These are phyloP conservation scores for Calypte anna DNA, from an alignment of 2,113 vertebrate species.

Conservation along the genomic window DNA sequence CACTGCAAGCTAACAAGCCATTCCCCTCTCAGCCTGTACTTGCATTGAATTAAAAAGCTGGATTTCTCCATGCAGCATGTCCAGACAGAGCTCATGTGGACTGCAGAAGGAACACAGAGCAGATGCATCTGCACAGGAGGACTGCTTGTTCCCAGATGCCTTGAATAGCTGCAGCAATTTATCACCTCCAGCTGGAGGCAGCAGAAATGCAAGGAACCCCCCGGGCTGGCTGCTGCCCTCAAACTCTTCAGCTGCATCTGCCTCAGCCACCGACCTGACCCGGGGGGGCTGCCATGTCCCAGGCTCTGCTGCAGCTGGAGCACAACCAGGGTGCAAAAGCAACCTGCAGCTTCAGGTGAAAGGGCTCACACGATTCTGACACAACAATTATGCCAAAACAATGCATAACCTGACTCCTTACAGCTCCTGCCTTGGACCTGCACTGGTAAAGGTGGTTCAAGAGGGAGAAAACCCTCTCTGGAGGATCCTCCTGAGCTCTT, in stretches of 20 bases:
- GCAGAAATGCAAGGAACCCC: neutral
- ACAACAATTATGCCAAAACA: neutral
- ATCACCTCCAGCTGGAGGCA: neutral
- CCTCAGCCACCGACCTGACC: rapidly evolving
- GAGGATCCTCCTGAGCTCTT: rapidly evolving
- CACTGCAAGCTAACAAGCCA: neutral
- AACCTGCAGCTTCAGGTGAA: neutral
- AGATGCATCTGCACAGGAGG: neutral
- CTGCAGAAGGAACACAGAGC: rapidly evolving
- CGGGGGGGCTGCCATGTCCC: rapidly evolving
- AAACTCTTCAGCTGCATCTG: neutral
- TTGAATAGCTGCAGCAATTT: neutral
- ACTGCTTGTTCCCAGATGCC: neutral
- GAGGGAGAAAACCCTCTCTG: neutral
- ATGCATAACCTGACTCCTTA: neutral
- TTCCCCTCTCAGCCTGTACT: rapidly evolving
- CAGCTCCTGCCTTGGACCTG: neutral
- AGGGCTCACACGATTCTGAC: rapidly evolving
- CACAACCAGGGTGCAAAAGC: neutral
- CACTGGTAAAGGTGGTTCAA: neutral
- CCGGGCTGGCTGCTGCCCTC: rapidly evolving
- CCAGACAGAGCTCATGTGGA: neutral
- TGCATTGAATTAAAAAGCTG: neutral
- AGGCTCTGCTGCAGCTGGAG: neutral
- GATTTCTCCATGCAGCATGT: rapidly evolving